Evolutionary conservation across 2,113 vertebrate species (phyloP).

Genomic region (Clupea harengus): DNA sequence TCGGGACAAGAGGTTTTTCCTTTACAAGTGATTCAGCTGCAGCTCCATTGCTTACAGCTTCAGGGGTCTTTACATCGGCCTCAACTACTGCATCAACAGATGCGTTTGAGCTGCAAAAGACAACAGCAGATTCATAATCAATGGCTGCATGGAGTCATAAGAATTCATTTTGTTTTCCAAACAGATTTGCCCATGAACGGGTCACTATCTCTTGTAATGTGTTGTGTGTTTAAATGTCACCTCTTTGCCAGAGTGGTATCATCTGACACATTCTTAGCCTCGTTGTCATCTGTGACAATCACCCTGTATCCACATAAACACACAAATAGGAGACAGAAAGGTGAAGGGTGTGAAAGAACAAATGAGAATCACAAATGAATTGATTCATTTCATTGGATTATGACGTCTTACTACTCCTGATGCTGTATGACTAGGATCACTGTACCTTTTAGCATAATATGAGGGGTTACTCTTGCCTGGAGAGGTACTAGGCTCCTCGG

Average conservation of each 20-base stretch:
- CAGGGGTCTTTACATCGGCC: not conserved
- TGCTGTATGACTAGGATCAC: not conserved
- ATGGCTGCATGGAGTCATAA: not conserved
- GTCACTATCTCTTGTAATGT: not conserved
- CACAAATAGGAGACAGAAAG: not conserved
- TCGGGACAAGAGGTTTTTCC: not conserved
- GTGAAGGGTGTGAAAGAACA: not conserved
- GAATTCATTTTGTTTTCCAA: not conserved
- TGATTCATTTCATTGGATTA: too few species aligned
- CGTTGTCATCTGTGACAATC: not conserved
- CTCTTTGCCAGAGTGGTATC: not conserved
- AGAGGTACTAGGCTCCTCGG: not conserved
- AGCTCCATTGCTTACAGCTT: not conserved
- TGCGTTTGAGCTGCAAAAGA: not conserved
- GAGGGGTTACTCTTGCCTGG: not conserved
- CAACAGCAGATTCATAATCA: not conserved
- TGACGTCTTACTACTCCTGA: not conserved
- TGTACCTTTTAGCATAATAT: conserved; percentile 2
- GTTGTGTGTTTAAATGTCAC: not conserved
- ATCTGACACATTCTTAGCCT: not conserved
- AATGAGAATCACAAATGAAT: not conserved
- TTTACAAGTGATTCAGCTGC: not conserved
- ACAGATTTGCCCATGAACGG: not conserved
- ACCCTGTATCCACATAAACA: not conserved
- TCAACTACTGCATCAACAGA: not conserved